These are phyloP conservation scores for Momotus momota DNA, from an alignment of 2,797 vertebrate genomes.

Conservation along the genomic window DNA sequence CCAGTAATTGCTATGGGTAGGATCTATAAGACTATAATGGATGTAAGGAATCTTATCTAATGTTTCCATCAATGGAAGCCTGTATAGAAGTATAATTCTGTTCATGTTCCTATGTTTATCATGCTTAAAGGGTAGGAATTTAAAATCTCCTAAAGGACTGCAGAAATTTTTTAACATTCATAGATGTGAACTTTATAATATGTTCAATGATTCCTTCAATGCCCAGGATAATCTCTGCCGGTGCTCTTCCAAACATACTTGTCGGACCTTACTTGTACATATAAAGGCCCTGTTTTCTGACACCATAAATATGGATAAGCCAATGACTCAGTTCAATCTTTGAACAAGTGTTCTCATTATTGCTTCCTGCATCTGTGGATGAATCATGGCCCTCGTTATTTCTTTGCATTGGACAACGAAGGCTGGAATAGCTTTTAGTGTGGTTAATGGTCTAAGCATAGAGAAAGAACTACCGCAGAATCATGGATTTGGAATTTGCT, in stretches of 20 bases:
- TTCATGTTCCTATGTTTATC: background rate
- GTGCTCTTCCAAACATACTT: background rate
- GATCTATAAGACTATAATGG: background rate
- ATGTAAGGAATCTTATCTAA: background rate
- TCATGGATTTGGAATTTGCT: background rate
- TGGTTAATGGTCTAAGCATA: constrained; percentile 5
- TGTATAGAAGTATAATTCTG: background rate
- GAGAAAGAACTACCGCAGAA: background rate
- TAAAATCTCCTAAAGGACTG: background rate
- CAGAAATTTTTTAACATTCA: background rate
- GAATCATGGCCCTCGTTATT: constrained; percentile 1
- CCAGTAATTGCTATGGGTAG: background rate
- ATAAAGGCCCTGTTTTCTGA: background rate
- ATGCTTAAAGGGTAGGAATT: background rate
- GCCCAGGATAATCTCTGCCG: background rate
- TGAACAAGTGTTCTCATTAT: constrained; percentile 28
- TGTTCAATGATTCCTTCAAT: background rate
- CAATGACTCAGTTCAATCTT: constrained; percentile 40
- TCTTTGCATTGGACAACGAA: background rate
- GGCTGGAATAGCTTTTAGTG: background rate
- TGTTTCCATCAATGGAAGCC: background rate
- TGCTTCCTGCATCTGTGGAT: constrained; percentile 55
- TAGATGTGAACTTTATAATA: background rate
- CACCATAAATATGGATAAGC: constrained; percentile 47
- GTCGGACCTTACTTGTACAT: background rate